phyloP scores from a whole-genome alignment of 1,140 invertebrate genomes.

The Caenorhabditis inopinata region DNA sequence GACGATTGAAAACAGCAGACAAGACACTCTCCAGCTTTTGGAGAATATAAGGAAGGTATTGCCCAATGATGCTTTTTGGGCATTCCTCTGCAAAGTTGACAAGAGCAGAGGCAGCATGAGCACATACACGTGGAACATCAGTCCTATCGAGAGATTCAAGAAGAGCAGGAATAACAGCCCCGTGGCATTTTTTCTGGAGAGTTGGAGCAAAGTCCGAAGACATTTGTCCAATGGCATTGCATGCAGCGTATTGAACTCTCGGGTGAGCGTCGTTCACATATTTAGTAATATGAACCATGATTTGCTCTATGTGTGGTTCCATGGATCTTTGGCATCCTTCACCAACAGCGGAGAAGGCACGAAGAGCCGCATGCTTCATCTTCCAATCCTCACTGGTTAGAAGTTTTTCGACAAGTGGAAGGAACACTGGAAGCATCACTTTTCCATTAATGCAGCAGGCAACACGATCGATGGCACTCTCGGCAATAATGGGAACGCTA shows the following conservation, averaged over 20 bases:
- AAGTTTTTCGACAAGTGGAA: constrained; percentile 69
- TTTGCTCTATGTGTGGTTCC: constrained; percentile 85
- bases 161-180: constrained; percentile 81
- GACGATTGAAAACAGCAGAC: constrained; percentile 11
- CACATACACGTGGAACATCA: constrained; percentile 86
- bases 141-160: constrained; percentile 87
- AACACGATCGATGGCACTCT: constrained; percentile 90
- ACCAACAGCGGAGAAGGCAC: constrained; percentile 95
- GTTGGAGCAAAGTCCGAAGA: constrained; percentile 93
- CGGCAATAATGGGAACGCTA: constrained; percentile 88
- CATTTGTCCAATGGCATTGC: constrained; percentile 99
- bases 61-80: constrained; percentile 86
- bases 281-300: constrained; percentile 83
- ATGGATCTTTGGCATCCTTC: constrained; percentile 98
- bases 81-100: constrained; percentile 99
- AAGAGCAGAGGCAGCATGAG: constrained; percentile 80
- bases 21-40: constrained; percentile 76
- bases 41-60: constrained; percentile 88
- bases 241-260: constrained; percentile 89
- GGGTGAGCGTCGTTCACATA: constrained; percentile 88
- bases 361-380: constrained; percentile 85
- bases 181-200: constrained; percentile 97
- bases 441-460: constrained; percentile 94
- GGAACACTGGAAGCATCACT: constrained; percentile 84
- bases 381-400: constrained; percentile 69